Conservation (phyloP, 2,113 vertebrate species). For the Oreocharis arfaki region DNA sequence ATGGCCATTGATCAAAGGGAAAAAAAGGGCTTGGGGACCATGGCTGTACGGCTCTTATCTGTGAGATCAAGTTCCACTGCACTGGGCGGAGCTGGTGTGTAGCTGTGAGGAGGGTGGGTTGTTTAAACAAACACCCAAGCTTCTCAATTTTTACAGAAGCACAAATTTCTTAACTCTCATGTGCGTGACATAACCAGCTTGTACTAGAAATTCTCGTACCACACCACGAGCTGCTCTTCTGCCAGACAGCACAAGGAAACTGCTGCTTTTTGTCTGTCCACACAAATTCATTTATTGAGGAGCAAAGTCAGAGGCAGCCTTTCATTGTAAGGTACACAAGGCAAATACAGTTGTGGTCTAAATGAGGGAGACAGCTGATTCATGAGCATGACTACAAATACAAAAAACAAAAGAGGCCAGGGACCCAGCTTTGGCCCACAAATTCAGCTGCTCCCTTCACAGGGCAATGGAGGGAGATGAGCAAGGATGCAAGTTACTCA, state of each 20-base stretch:
- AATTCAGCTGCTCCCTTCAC: background rate
- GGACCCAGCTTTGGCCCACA: background rate
- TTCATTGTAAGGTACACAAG: background rate
- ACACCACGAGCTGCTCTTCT: background rate
- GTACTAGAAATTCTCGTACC: background rate
- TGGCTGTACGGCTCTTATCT: fast-evolving
- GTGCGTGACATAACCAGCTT: background rate
- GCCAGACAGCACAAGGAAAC: background rate
- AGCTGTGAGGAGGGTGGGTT: background rate
- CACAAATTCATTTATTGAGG: background rate
- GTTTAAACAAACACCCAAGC: background rate
- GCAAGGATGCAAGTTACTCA: background rate
- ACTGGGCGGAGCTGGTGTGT: fast-evolving
- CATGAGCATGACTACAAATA: background rate
- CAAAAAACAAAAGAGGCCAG: background rate
- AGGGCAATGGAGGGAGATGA: background rate
- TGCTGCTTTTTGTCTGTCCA: background rate
- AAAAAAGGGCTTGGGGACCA: background rate
- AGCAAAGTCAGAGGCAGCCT: background rate
- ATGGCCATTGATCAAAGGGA: background rate
- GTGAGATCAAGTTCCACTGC: background rate
- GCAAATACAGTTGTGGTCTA: background rate
- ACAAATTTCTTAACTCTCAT: background rate
- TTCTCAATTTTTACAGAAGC: background rate
- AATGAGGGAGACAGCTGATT: background rate